Percentiles rank a stretch among this genome's conserved stretches.
These are phyloP conservation scores for Regulus satrapa DNA, from an alignment of 2,113 vertebrate genomes.

Conservation along the genomic window DNA sequence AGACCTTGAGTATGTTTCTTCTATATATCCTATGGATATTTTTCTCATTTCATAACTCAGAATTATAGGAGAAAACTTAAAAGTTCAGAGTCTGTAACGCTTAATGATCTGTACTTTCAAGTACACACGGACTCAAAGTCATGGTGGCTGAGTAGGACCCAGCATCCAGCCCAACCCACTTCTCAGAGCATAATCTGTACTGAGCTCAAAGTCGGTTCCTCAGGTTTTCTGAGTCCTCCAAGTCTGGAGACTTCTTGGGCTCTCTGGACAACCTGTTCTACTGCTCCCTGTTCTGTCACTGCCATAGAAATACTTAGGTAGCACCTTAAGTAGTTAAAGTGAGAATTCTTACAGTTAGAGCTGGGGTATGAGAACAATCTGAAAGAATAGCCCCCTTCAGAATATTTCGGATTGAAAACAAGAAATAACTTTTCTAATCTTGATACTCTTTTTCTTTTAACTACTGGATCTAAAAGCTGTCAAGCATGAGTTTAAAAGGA, in stretches of 20 bases:
- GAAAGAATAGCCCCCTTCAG: not conserved
- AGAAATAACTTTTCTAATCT: not conserved
- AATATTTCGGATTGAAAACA: not conserved
- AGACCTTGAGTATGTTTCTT: not conserved
- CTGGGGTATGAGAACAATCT: not conserved
- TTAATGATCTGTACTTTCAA: not conserved
- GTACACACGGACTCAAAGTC: not conserved
- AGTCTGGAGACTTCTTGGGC: not conserved
- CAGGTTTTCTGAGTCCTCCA: not conserved
- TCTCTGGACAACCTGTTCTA: not conserved
- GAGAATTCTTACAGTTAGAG: not conserved
- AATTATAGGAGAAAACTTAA: not conserved
- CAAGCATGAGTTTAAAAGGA: not conserved
- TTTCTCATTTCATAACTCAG: not conserved
- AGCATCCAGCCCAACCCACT: not conserved
- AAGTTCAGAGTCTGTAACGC: not conserved
- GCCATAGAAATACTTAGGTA: not conserved
- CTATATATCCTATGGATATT: not conserved
- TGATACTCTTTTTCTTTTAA: not conserved
- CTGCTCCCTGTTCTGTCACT: not conserved
- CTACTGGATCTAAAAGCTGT: not conserved
- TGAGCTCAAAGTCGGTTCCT: not conserved
- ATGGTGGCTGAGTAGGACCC: not conserved
- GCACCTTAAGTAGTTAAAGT: not conserved
- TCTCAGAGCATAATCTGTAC: not conserved